These are phyloP conservation scores for Vireo griseus DNA, from an alignment of 2,797 vertebrate species.

Conservation along the genomic window DNA sequence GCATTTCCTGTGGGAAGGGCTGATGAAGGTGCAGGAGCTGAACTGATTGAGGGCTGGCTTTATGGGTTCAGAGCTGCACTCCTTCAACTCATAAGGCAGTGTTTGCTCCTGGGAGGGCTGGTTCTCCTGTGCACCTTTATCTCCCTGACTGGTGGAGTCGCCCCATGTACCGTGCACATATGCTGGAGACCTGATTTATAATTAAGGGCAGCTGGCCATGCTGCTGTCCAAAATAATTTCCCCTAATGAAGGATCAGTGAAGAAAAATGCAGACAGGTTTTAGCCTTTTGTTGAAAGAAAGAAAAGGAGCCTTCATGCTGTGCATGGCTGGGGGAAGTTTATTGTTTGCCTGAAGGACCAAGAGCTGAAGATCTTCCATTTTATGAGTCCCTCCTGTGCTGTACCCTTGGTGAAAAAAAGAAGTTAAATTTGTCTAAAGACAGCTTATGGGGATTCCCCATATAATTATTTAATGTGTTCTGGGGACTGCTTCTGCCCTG, in stretches of 20 bases:
- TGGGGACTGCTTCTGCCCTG: not conserved
- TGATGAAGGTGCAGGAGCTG: not conserved
- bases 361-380: not conserved
- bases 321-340: not conserved
- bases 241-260: slow-evolving; percentile 23
- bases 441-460: not conserved
- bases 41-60: not conserved
- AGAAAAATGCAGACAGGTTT: slow-evolving; percentile 19
- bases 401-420: not conserved
- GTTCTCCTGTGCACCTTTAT: not conserved
- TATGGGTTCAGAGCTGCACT: not conserved
- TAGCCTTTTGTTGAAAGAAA: not conserved
- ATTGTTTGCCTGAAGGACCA: not conserved
- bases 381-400: not conserved
- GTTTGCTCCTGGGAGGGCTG: not conserved
- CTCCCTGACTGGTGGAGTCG: not conserved
- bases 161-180: slow-evolving; percentile 24
- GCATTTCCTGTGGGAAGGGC: not conserved
- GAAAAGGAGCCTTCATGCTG: not conserved
- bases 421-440: not conserved
- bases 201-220: slow-evolving; percentile 61
- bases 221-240: slow-evolving; percentile 60
- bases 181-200: slow-evolving; percentile 59
- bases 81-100: accelerated
- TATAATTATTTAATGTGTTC: not conserved